Evolutionary conservation across 2,797 vertebrate genomes (phyloP), one percentile per base, ranked within the genome.

Genomic region (Ctenochaetus hawaiiensis): DNA sequence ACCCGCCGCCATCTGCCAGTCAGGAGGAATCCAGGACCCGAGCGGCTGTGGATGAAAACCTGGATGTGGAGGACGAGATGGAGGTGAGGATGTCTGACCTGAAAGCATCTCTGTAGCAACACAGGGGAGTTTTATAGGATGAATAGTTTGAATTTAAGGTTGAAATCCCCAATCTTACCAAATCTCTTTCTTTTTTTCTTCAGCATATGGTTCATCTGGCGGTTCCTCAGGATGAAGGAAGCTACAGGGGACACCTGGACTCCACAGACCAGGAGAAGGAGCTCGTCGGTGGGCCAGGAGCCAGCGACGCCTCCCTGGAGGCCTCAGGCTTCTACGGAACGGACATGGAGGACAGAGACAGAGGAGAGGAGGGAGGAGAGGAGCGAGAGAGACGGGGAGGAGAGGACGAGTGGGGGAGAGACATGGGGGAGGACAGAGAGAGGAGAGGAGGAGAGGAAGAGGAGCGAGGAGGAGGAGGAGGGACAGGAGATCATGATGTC

Each of bases 151-250:
- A 30, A 30, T 30, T 30, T 30, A 30, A 30, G 26, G 26, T 30
- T 30, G 26, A 30, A 30, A 30, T 30, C 26, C 26, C 4, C 26
- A 4, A 30, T 30, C 62, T 64, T 18, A 78, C 26, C 14, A 51
- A 34, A 39, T 26, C 1, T 75, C 13, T 66, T 1, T 67, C 37
- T 39, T 0, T 52, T 63, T 51, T 54, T 16, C 72, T 54, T 16
- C 72, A 93, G 92, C 84, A 74, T 0, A 92, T 93, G 91, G 89
- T 93, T 63, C 91, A 93, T 54, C 83, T 93, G 59, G 81, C 39
- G 0, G 61, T 65, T 56, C 84, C 87, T 16, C 84, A 66, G 78
- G 84, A 88, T 8, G 4, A 68, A 8, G 76, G 61, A 2, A 17
- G 37, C 69, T 83, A 67, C 83, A 66, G 11, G n/a, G 78, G 77